Conservation (phyloP, 2,888 invertebrate species). For the Macrosiphum euphorbiae region DNA sequence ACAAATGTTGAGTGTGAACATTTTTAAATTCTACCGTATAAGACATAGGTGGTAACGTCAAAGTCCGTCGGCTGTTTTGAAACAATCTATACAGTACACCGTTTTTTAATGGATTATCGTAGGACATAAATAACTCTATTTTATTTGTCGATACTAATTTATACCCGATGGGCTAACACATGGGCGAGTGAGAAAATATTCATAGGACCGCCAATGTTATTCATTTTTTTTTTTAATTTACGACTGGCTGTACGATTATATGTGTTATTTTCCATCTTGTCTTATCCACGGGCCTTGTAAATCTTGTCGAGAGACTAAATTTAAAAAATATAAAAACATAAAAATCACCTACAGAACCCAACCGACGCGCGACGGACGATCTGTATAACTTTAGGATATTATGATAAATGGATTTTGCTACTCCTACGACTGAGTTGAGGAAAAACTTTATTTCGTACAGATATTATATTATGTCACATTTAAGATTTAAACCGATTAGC, state of each 20-base stretch:
- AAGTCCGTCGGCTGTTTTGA: conserved; percentile 40
- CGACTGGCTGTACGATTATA: conserved; percentile 56
- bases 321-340: conserved; percentile 53
- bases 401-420: conserved; percentile 58
- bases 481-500: neutral
- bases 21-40: neutral
- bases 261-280: conserved; percentile 62
- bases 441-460: neutral
- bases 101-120: conserved; percentile 56
- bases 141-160: conserved; percentile 64
- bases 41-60: neutral
- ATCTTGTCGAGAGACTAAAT: conserved; percentile 45
- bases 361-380: neutral
- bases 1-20: neutral
- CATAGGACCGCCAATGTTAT: conserved; percentile 59
- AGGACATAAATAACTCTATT: conserved; percentile 59
- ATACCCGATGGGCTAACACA: conserved; percentile 64
- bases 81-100: conserved; percentile 43
- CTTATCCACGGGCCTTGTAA: conserved; percentile 56
- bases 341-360: conserved; percentile 56
- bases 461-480: conserved; percentile 14
- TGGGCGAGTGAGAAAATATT: conserved; percentile 62
- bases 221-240: conserved; percentile 57
- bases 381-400: conserved; percentile 49
- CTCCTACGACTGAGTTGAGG: conserved; percentile 32